Evolutionary conservation across 2,888 invertebrate species (phyloP), one percentile per base, ranked within the genome.

Genomic region (Tanytarsus gracilentus): DNA sequence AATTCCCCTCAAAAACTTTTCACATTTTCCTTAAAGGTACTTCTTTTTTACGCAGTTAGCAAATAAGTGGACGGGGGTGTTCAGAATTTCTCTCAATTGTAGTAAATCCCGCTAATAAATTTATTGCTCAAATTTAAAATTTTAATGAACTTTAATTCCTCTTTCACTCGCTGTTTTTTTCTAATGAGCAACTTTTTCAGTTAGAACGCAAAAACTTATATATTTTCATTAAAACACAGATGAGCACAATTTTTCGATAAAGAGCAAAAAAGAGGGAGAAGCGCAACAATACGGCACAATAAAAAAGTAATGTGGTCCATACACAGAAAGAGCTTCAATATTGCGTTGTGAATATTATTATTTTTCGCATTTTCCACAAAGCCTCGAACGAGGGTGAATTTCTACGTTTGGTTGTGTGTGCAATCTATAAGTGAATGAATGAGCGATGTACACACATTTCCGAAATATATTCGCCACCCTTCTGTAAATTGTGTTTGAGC

Each of bases 301-400:
- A 48, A 48, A 18, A 48, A 48, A 48, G 27, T 27, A 27, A 56
- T 39, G 18, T 33, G 53, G 55, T 56, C 55, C 55, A 56, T 25
- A 14, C 50, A 21, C 50, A 50, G 27, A n/a, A n/a, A n/a, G n/a
- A n/a, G n/a, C 11, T 44, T 44, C 55, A 40, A 25, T 36, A 56
- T 53, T 56, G 55, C 55, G 55, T 56, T 56, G 55, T 56, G 55
- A 56, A 56, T 56, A 40, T 27, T 29, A 18, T 7, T n/a, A 14
- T 53, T 14, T 23, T 26, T 23, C 33, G 27, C 40, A 16, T 14
- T 16, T 5, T 16, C 30, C 14, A 52, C 29, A 52, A 30, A 30
- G n/a, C 4, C n/a, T 44, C 40, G 23, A 16, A 39, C 55, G 55
- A 56, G 55, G 55, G 55, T 56, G 55, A 56, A 56, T 56, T 56